phyloP scores from a whole-genome alignment of 2,797 vertebrate genomes.

The Taenioides sp. region DNA sequence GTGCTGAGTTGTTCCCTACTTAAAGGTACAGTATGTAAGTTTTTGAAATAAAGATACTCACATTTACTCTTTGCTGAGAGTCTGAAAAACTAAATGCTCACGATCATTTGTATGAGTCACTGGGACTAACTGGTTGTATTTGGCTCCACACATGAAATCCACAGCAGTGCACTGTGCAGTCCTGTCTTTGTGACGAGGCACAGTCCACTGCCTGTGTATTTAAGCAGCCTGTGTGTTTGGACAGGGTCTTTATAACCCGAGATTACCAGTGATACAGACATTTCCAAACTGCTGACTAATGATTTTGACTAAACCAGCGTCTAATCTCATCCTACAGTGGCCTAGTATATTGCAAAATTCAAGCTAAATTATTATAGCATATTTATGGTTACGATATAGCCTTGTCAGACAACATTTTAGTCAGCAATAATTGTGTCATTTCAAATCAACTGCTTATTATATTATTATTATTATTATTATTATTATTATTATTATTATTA shows the following conservation, averaged over 20 bases:
- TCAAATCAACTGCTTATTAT: background rate
- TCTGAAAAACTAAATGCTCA: background rate
- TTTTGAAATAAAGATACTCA: too few relatives aligned
- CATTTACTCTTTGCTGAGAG: background rate
- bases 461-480: too few relatives aligned
- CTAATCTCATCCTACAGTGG: background rate
- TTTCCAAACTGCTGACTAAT: constrained; percentile 64
- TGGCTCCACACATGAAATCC: background rate
- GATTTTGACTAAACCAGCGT: constrained; percentile 24
- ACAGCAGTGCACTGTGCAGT: background rate
- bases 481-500: too few relatives aligned
- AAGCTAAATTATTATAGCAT: background rate
- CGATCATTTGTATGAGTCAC: background rate
- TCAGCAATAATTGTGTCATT: background rate
- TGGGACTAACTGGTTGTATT: background rate
- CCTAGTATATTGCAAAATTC: background rate
- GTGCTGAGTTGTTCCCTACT: too few relatives aligned
- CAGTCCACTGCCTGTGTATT: constrained; percentile 20
- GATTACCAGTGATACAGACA: constrained; percentile 44
- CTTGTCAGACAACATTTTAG: background rate
- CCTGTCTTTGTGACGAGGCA: constrained; percentile 56
- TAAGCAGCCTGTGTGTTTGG: constrained; percentile 42
- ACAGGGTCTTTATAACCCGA: constrained; percentile 37
- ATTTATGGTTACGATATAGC: background rate
- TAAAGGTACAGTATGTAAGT: too few relatives aligned